Evolutionary conservation across 2,113 vertebrate genomes (phyloP).

Genomic region (Cheirogaleus medius): DNA sequence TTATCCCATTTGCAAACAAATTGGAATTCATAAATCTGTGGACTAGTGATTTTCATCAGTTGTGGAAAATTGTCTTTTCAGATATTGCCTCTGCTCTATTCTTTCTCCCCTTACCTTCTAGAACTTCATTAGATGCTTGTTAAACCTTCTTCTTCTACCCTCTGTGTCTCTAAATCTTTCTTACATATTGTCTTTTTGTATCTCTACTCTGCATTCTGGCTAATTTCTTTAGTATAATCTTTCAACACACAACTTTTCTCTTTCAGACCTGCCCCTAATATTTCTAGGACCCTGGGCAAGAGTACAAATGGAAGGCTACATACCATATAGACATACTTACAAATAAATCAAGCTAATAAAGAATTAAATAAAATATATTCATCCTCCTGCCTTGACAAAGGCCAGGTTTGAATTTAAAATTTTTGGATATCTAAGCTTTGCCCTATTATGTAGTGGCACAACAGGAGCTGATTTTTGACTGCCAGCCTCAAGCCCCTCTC

Average conservation of each 20-base stretch:
- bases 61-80: neutral
- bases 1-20: neutral
- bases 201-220: neutral
- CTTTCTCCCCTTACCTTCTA: neutral
- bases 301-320: neutral
- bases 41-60: neutral
- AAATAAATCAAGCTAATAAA: neutral
- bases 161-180: neutral
- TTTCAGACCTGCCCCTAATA: neutral
- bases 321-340: neutral
- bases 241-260: neutral
- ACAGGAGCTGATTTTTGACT: neutral
- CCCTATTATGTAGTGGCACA: neutral
- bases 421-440: neutral
- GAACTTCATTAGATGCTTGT: neutral
- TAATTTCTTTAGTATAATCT: neutral
- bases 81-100: neutral
- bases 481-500: neutral
- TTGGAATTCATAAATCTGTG: conserved; percentile 25
- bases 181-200: neutral
- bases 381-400: neutral
- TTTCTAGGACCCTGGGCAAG: neutral
- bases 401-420: neutral
- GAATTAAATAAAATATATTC: neutral
- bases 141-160: neutral